A percentile compares a stretch with the other conserved stretches of the same genome.
Conservation (phyloP, 2,888 invertebrate species). For the Diplolepis rosae region DNA sequence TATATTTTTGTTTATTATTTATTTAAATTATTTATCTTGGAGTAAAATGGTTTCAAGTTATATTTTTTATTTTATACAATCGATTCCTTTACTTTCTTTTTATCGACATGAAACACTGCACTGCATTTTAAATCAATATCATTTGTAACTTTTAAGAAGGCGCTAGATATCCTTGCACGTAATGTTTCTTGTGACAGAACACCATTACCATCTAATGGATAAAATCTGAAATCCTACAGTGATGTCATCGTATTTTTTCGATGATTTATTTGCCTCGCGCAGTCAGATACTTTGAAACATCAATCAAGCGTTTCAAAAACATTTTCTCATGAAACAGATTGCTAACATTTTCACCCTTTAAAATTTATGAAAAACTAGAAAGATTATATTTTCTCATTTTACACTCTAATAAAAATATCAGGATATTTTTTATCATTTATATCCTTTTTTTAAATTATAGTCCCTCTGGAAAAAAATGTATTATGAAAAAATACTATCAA, state of each 20-base stretch:
- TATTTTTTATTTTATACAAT: too few relatives aligned
- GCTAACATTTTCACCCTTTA: not conserved
- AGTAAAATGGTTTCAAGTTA: too few relatives aligned
- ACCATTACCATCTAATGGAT: conserved; percentile 30
- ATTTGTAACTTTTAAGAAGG: not conserved
- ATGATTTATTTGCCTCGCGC: conserved; percentile 20
- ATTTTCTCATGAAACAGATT: conserved; percentile 10
- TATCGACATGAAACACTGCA: too few relatives aligned
- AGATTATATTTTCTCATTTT: not conserved
- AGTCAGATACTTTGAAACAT: conserved; percentile 25
- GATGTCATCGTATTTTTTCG: conserved; percentile 9
- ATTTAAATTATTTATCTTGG: too few relatives aligned
- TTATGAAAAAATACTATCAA: not conserved
- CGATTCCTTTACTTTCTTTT: too few relatives aligned
- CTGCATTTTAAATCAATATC: not conserved
- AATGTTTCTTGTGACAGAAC: conserved; percentile 12
- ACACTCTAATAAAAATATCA: too few relatives aligned
- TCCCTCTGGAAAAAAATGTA: not conserved
- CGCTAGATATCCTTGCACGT: conserved; percentile 6
- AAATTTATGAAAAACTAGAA: not conserved
- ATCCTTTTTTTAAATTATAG: not conserved
- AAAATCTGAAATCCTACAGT: conserved; percentile 27
- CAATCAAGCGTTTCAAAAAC: conserved; percentile 21
- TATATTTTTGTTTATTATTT: too few relatives aligned
- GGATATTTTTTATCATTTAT: too few relatives aligned